Base-by-base conservation (phyloP, 2,113 vertebrate genomes). In the Narcine bancroftii region DNA sequence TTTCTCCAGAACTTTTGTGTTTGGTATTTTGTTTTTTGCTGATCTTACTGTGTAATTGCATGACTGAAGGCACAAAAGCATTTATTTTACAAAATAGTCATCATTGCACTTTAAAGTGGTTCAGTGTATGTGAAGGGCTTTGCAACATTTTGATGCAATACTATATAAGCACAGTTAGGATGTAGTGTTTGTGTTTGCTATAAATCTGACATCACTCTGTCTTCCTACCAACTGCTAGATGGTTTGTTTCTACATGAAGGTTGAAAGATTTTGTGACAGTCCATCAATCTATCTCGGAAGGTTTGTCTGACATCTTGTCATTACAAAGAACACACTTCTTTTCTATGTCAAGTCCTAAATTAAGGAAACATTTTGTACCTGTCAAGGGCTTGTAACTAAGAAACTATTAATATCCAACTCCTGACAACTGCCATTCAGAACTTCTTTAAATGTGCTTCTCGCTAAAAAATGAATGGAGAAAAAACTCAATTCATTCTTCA, bases 241-340 rank as follows among this genome's bases (percentile, higher is more conserved):
- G 42, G 89, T 66, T 91, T 63, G 42, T 91, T 91, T 66, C 89
- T 47, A 13, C 63, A 91, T 91, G 39, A 89, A 73, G 72, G 92
- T 73, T 87, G 81, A 87, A 87, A 60, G 72, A 89, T 91, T 89
- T 71, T 92, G 69, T 92, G 92, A 91, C 83, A 89, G 83, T 75
- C 83, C 92, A 92, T 92, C 92, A 89, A 89, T 92, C 92, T 89
- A 75, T 75, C 53, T 60, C 72, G 75, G 83, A 56, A 87, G 47
- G 29, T 45, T 71, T 92, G 92, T 89, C 69, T 85, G 72, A 29
- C 36, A 39, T 33, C 69, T 13, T 92, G 83, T 89, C 85, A 89
- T 56, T 71, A 29, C 53, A 87, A 92, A 87, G 60, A 45, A 92
- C 65, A 87, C n/a, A 60, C 45, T 85, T 56, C 83, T 39, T 92